Evolutionary conservation across 1,140 invertebrate genomes (phyloP).

Genomic region (Cataglyphis hispanica): DNA sequence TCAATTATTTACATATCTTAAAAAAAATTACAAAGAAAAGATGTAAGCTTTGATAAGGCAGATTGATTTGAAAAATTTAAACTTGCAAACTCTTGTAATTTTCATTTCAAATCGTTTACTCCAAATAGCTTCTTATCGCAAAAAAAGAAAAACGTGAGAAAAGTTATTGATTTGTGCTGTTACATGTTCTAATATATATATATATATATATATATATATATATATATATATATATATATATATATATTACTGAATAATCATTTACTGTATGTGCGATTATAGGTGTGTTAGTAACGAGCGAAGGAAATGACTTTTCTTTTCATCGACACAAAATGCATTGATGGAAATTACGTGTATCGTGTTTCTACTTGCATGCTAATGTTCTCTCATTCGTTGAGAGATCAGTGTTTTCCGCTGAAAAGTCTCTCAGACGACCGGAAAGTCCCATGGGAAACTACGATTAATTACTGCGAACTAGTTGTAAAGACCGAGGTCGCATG

Average conservation of each 20-base stretch:
- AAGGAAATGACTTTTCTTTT: neutral
- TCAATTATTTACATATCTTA: neutral
- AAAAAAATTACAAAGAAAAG: neutral
- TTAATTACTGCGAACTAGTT: neutral
- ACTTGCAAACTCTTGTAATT: neutral
- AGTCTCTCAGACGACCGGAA: neutral
- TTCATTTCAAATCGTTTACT: neutral
- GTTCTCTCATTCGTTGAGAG: neutral
- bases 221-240: too few species aligned
- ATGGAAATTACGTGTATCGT: constrained; percentile 1
- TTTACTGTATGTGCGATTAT: neutral
- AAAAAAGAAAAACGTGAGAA: neutral
- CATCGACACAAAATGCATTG: neutral
- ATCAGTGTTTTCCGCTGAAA: constrained; percentile 26
- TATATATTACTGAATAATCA: neutral
- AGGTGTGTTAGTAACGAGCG: neutral
- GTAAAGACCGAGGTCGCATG: neutral
- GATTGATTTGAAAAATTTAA: neutral
- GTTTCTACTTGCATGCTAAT: neutral
- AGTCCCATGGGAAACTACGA: constrained; percentile 14
- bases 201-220: too few species aligned
- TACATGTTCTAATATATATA: too few species aligned
- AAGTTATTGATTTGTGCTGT: neutral
- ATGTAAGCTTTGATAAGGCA: neutral
- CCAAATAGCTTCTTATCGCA: neutral